Evolutionary conservation across 2,888 invertebrate species (phyloP).

Genomic region (Thumatha senex): DNA sequence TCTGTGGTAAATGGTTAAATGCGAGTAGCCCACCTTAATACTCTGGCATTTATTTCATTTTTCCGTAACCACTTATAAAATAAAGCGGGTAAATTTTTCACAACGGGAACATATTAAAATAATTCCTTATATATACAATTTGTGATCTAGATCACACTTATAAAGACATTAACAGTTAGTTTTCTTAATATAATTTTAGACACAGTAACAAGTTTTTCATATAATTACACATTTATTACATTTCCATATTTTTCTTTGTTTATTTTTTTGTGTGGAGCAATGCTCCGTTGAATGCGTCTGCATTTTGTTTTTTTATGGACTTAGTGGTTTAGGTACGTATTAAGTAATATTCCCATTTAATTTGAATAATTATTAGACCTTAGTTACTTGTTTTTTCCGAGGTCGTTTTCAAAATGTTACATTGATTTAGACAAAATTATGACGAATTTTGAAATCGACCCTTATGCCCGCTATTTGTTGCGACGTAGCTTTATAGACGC

Average conservation of each 20-base stretch:
- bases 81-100: slow-evolving; percentile 46
- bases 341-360: slow-evolving; percentile 78
- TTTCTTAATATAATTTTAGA: slow-evolving; percentile 63
- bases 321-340: slow-evolving; percentile 66
- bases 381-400: slow-evolving; percentile 51
- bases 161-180: slow-evolving; percentile 83
- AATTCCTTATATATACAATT: slow-evolving; percentile 75
- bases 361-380: slow-evolving; percentile 66
- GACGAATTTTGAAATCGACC: slow-evolving; percentile 57
- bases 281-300: slow-evolving; percentile 59
- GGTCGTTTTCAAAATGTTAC: slow-evolving; percentile 56
- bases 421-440: slow-evolving; percentile 25
- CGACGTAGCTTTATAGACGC: too few relatives aligned
- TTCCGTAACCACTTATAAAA: slow-evolving; percentile 1
- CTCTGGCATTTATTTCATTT: too few relatives aligned
- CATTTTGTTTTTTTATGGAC: slow-evolving; percentile 56
- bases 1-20: too few relatives aligned
- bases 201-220: slow-evolving; percentile 56
- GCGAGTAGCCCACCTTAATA: too few relatives aligned
- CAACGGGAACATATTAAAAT: slow-evolving; percentile 61
- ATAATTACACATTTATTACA: slow-evolving; percentile 48
- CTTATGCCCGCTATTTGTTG: slow-evolving; percentile 17
- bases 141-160: slow-evolving; percentile 79
- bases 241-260: slow-evolving; percentile 62
- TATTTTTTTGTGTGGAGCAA: slow-evolving; percentile 47